phyloP scores from a whole-genome alignment of 2,888 invertebrate species.

The Sphaerophoria taeniata region DNA sequence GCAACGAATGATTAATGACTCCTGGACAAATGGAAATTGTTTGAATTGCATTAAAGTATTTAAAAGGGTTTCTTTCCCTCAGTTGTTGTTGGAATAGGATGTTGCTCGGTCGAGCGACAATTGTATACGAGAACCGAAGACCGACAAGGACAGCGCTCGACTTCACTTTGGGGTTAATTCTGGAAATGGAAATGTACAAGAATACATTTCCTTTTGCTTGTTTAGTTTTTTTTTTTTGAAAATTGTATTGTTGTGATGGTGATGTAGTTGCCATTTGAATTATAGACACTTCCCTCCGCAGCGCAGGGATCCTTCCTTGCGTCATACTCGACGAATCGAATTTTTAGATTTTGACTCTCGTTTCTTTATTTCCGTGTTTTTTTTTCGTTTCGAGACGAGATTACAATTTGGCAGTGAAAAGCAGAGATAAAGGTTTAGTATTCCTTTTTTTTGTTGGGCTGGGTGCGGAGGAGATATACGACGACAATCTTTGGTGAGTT shows the following conservation, averaged over 20 bases:
- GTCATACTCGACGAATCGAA: conserved; percentile 45
- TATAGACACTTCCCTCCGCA: conserved; percentile 16
- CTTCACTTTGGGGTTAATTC: conserved; percentile 68
- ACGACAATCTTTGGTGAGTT: background rate
- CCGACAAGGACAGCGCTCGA: conserved; percentile 43
- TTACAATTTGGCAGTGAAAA: conserved; percentile 42
- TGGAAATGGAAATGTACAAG: conserved; percentile 60
- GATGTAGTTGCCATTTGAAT: conserved; percentile 23
- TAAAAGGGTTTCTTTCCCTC: conserved; percentile 69
- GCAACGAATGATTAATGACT: conserved; percentile 81
- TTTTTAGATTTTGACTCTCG: conserved; percentile 44
- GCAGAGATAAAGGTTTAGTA: conserved; percentile 48
- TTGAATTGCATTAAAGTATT: conserved; percentile 82
- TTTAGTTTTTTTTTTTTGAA: background rate
- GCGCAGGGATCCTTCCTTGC: conserved; percentile 34
- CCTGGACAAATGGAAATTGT: conserved; percentile 82
- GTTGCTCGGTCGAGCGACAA: conserved; percentile 28
- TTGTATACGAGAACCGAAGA: background rate
- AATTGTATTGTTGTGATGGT: background rate
- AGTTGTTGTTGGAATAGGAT: conserved; percentile 35
- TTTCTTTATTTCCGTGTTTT: conserved; percentile 14
- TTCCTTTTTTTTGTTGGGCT: background rate
- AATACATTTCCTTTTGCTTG: conserved; percentile 52
- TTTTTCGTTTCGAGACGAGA: conserved; percentile 8
- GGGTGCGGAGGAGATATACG: background rate